Conservation (phyloP, 2,888 invertebrate genomes). For the Corbicula japonica region DNA sequence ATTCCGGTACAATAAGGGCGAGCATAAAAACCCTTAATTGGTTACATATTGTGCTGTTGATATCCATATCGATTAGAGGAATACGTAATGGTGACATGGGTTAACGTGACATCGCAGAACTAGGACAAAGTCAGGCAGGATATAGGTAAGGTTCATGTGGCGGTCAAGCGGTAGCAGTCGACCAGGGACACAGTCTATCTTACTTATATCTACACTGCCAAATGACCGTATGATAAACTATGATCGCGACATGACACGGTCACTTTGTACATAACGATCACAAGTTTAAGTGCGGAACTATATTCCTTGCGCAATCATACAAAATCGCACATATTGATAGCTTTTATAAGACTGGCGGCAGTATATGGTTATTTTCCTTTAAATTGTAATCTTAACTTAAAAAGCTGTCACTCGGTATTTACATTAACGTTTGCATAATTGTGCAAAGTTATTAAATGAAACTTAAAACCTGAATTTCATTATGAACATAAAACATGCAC, state of each 20-base stretch:
- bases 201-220: conserved; percentile 25
- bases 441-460: too few relatives aligned
- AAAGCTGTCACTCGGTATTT: too few relatives aligned
- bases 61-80: too few relatives aligned
- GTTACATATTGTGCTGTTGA: too few relatives aligned
- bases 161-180: conserved; percentile 56
- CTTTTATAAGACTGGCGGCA: conserved; percentile 15
- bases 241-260: conserved; percentile 32
- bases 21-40: too few relatives aligned
- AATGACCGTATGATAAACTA: conserved; percentile 36
- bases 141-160: conserved; percentile 38
- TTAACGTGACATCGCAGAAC: conserved; percentile 36
- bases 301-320: conserved; percentile 56
- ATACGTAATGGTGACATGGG: too few relatives aligned
- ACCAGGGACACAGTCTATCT: conserved; percentile 39
- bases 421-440: too few relatives aligned
- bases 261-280: conserved; percentile 33
- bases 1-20: too few relatives aligned
- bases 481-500: too few relatives aligned
- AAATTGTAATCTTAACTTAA: too few relatives aligned
- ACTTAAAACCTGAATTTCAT: too few relatives aligned
- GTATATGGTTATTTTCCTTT: too few relatives aligned
- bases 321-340: conserved; percentile 23
- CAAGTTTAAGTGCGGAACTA: conserved; percentile 28
- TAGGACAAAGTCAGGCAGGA: conserved; percentile 27